Evolutionary conservation across 2,113 vertebrate genomes (phyloP), one percentile per base, ranked within the genome.

Genomic region (Pterophyllum scalare): DNA sequence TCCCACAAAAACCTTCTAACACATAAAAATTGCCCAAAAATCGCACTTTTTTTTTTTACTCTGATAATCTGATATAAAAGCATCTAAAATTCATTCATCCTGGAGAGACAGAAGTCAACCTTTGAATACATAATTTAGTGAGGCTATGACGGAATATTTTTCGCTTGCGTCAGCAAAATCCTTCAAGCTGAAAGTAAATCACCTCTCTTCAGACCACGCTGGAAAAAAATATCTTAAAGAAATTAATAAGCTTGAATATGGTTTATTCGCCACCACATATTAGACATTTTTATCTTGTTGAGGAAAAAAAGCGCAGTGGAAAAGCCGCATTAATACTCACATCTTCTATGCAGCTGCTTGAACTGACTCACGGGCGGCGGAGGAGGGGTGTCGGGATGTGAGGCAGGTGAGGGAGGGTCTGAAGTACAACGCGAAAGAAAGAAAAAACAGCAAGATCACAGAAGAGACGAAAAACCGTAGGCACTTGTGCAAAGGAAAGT

Each of bases 261-360:
- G n/a, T 24, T 13, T 6, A 20, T 49, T 24, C 15, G 12, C 58
- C 49, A 57, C 49, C 54, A 28, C 20, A 43, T 15, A 22, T n/a
- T 20, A 58, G 17, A 17, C 2, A 17, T 43, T 52, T 35, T 67
- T 19, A 54, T 19, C 14, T 54, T 56, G 54, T 20, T 60, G 1
- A 6, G 7, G 14, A 3, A 26, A 22, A 83, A 65, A 84, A 87
- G 31, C 22, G 80, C 72, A 82, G 33, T n/a, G 82, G 79, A 91
- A 94, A 89, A 88, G 20, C 86, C 91, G 91, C 93, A 94, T 89
- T 81, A 88, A 88, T 95, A 96, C 95, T 96, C 91, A 96, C 95
- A 96, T 96, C 80, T 89, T 93, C 91, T 94, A 82, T 93, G 94
- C 94, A 95, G 95, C 84, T 90, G 94, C 90, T 93, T 87, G 86